Evolutionary conservation across 1,140 invertebrate genomes (phyloP).

Genomic region (Drosophila funebris): DNA sequence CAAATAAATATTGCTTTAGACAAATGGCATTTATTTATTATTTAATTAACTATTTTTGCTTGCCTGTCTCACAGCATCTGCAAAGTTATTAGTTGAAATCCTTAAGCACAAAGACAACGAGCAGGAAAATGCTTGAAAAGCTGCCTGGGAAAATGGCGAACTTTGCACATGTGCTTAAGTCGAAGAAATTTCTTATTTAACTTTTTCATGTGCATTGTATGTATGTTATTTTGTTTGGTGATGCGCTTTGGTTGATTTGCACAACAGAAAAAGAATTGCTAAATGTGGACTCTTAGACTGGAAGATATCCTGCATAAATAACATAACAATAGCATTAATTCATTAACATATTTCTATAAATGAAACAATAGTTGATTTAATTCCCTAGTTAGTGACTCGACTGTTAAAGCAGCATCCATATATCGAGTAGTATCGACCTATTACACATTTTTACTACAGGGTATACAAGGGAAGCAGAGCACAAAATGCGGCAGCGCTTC

Average conservation of each 20-base stretch:
- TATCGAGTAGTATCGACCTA: background rate
- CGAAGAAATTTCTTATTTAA: slow-evolving; percentile 39
- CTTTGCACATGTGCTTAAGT: slow-evolving; percentile 26
- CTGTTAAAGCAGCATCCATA: too few species aligned
- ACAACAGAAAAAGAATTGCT: slow-evolving; percentile 6
- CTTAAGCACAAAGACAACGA: background rate
- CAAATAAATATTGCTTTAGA: too few species aligned
- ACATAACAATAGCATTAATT: too few species aligned
- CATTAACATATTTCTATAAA: background rate
- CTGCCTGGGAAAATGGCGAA: slow-evolving; percentile 40
- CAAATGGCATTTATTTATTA: too few species aligned
- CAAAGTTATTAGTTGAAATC: background rate
- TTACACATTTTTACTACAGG: background rate
- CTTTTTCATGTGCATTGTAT: slow-evolving; percentile 22
- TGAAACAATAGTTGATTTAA: too few species aligned
- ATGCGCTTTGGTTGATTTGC: slow-evolving; percentile 35
- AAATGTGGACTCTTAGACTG: background rate
- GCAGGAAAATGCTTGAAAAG: slow-evolving; percentile 10
- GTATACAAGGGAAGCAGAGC: background rate
- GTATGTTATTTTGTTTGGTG: background rate
- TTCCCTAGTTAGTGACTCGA: too few species aligned
- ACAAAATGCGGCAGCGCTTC: slow-evolving; percentile 36
- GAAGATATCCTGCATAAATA: background rate
- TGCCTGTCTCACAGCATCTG: background rate
- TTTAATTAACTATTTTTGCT: background rate